Evolutionary conservation across 1,140 invertebrate species (phyloP).

Genomic region (Brachionus asplanchnoidis): DNA sequence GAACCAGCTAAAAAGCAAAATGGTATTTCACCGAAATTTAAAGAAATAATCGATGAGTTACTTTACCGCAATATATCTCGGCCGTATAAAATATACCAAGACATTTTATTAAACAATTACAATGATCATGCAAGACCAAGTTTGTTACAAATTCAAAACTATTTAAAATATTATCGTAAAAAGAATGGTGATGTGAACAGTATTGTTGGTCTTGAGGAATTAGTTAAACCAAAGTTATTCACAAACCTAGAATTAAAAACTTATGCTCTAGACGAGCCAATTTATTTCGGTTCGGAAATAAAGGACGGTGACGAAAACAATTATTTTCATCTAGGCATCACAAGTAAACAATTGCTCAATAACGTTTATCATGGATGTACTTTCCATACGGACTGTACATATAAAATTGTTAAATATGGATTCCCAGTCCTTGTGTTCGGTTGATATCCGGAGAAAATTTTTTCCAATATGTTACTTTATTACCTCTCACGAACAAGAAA

Average conservation of each 20-base stretch:
- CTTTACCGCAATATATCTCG: neutral
- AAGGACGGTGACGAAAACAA: neutral
- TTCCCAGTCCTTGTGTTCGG: slow-evolving; percentile 1
- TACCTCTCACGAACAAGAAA: neutral
- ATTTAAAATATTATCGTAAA: slow-evolving; percentile 10
- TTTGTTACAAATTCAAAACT: neutral
- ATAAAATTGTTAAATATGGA: slow-evolving; percentile 20
- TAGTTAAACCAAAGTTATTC: neutral
- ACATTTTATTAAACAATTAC: neutral
- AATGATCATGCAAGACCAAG: neutral
- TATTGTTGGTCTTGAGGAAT: neutral
- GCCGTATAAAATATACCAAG: neutral
- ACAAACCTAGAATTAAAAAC: neutral
- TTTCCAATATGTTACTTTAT: slow-evolving; percentile 19
- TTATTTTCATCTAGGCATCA: slow-evolving; percentile 2
- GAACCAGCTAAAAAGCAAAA: neutral
- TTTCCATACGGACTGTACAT: neutral
- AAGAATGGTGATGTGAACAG: neutral
- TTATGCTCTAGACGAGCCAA: neutral
- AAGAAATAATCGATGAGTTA: neutral
- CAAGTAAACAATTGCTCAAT: neutral
- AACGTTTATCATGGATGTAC: neutral
- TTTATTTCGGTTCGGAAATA: slow-evolving; percentile 7
- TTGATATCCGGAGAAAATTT: neutral
- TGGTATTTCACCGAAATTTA: neutral